These are phyloP conservation scores for Danaus chrysippus DNA, from an alignment of 2,888 invertebrate species.

Conservation along the genomic window DNA sequence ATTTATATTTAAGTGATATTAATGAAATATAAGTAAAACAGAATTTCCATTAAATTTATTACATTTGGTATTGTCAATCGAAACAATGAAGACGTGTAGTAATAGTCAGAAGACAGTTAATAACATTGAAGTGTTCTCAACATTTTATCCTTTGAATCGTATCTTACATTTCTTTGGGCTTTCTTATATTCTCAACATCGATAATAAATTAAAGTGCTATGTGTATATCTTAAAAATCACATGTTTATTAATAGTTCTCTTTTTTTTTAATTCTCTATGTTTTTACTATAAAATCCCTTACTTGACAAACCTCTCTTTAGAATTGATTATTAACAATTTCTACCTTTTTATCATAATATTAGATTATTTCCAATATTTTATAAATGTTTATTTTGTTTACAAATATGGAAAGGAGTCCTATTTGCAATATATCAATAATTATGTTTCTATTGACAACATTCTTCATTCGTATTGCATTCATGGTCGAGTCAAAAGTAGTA, in stretches of 20 bases:
- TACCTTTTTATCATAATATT: slow-evolving; percentile 16
- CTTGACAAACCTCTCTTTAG: background rate
- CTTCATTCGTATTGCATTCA: slow-evolving; percentile 22
- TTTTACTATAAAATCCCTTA: slow-evolving; percentile 17
- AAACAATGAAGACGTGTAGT: slow-evolving; percentile 13
- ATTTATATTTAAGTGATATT: no score
- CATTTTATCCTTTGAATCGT: slow-evolving; percentile 10
- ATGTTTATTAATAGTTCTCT: slow-evolving; percentile 8
- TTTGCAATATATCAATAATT: slow-evolving; percentile 25
- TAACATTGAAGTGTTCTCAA: slow-evolving; percentile 15
- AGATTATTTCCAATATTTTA: slow-evolving; percentile 26
- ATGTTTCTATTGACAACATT: slow-evolving; percentile 28
- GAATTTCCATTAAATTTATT: no score
- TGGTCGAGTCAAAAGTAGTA: slow-evolving; percentile 19
- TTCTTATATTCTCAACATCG: slow-evolving; percentile 15
- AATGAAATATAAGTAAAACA: no score
- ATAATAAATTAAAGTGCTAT: slow-evolving; percentile 12
- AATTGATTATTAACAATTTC: background rate
- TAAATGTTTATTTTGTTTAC: slow-evolving; percentile 27
- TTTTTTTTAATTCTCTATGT: slow-evolving; percentile 1
- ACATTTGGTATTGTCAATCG: no score
- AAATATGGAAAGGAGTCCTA: slow-evolving; percentile 25
- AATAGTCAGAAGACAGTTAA: background rate
- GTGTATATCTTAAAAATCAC: slow-evolving; percentile 13
- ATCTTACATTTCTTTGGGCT: slow-evolving; percentile 22